These are phyloP conservation scores for Otocyon megalotis DNA, from an alignment of 2,113 vertebrate species.

Conservation along the genomic window DNA sequence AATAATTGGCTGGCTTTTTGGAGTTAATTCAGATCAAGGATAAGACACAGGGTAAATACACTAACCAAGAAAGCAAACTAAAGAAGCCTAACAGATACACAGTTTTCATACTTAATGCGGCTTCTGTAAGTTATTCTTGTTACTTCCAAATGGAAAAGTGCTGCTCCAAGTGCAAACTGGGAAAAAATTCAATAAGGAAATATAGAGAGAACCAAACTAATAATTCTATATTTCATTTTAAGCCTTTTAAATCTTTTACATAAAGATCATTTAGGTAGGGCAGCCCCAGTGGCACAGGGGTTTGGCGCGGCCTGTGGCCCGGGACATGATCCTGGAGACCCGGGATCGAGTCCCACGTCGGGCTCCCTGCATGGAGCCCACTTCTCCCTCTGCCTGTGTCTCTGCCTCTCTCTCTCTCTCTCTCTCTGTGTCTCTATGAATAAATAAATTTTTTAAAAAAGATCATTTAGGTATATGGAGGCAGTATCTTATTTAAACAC, in stretches of 20 bases:
- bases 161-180: not conserved
- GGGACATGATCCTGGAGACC: no score
- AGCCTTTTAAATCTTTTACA: not conserved
- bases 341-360: no score
- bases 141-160: not conserved
- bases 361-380: no score
- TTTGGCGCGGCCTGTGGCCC: no score
- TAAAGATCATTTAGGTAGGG: not conserved
- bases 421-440: no score
- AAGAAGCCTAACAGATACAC: not conserved
- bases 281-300: no score
- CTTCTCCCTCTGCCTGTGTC: no score
- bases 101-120: not conserved
- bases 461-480: not conserved
- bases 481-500: not conserved
- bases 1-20: not conserved
- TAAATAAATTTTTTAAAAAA: not conserved
- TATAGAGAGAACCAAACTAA: not conserved
- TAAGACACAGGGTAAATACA: not conserved
- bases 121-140: not conserved
- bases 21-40: not conserved
- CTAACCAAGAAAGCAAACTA: conserved; percentile 31
- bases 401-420: no score
- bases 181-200: not conserved
- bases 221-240: not conserved